These are phyloP conservation scores for Passerina amoena DNA, from an alignment of 2,113 vertebrate species.

Conservation along the genomic window DNA sequence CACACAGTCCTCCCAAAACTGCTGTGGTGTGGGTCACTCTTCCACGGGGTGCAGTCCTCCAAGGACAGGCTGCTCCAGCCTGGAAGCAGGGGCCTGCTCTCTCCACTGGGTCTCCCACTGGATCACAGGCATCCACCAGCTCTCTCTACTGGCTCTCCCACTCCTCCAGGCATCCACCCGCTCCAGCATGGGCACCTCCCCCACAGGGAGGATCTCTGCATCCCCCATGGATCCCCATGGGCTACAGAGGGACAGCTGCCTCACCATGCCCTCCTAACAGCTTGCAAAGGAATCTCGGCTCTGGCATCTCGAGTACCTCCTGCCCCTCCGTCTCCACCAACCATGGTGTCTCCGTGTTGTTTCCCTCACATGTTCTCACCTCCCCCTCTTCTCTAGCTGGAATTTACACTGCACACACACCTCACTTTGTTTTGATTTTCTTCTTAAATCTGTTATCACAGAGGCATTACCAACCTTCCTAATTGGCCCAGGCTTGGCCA, in stretches of 20 bases:
- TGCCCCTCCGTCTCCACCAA: background rate
- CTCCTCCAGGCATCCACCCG: background rate
- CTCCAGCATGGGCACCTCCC: accelerated
- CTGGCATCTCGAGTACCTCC: accelerated
- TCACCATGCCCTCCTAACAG: background rate
- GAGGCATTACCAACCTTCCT: accelerated
- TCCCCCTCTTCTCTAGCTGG: background rate
- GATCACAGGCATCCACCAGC: background rate
- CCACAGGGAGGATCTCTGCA: background rate
- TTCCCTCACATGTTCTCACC: background rate
- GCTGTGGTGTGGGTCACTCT: accelerated
- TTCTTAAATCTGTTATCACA: background rate
- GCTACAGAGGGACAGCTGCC: background rate
- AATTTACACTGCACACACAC: accelerated
- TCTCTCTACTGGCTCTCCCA: background rate
- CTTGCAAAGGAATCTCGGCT: background rate
- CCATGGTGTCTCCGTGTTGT: background rate
- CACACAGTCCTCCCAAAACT: background rate
- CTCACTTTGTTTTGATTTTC: background rate
- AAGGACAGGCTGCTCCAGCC: background rate
- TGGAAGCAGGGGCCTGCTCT: background rate
- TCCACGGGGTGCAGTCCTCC: background rate
- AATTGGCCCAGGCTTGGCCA: background rate
- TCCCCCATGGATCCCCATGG: accelerated
- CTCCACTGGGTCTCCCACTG: background rate